Base-by-base conservation (phyloP, 23 tunicate genomes). In the Trididemnum miniatum region DNA sequence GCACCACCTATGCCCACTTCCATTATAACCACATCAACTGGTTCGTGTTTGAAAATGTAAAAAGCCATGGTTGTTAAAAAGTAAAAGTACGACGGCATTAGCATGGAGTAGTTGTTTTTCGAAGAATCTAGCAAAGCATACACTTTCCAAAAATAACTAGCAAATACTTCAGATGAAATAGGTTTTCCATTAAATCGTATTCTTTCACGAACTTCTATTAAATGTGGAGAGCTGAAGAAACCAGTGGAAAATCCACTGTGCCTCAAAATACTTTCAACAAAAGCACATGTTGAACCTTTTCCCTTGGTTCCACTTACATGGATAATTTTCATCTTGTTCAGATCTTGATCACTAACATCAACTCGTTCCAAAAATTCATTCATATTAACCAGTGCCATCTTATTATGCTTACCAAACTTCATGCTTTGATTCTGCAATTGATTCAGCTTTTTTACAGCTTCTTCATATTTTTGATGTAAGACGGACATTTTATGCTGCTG, bases 1-100 rank as follows among this genome's bases (percentile, higher is more conserved):
- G 88, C 80, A 0, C 99, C 99, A 0, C 99, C 99, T 28, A 95
- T 90, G 20, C 99, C 99, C 34, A 95, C 99, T 72, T 95, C 99
- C 77, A 95, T 38, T 71, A 95, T 69, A 26, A 86, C 92, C 1
- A 89, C 99, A 27, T 86, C 86, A n/a, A 95, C 92, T 33, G 67
- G 0, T 77, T 89, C 87, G 35, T 83, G 82, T 35, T 86, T 72
- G 75, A 95, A 95, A 38, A 90, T 65, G 49, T 90, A 87, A 44
- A 86, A 90, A 26, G 96, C 99, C 77, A 95, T 40, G 7, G 74
- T 36, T 0, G 99, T 95, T 0, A 95, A 50, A 33, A 89, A 89
- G 65, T 90, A 89, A 35, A 95, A 95, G 75, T 95, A 95, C 0
- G 96, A 76, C 27, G 99, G 99, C 51, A 59, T 34, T 31, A 82